Base-by-base conservation (phyloP, 2,113 vertebrate genomes). In the Rhipidura dahli region DNA sequence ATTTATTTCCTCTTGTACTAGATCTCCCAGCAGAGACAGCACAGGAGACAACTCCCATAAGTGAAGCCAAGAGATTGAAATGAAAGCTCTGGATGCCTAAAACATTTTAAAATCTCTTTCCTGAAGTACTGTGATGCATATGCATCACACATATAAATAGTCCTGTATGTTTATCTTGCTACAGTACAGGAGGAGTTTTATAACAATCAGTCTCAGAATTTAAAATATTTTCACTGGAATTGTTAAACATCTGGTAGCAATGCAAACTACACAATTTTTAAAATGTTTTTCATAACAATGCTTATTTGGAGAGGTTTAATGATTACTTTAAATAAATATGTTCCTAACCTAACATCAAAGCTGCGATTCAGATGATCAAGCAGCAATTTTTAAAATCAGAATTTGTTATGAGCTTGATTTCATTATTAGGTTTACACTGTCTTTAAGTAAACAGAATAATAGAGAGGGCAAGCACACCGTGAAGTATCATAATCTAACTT, bases 371-470 rank as follows among this genome's bases (percentile, higher is more conserved):
- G 33, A 63, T 68, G 89, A 97, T 97, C 96, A 98, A 97, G 81
- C 81, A 97, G 83, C 80, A 90, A 92, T 97, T 96, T 97, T 94
- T 73, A 66, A 97, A 96, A 96, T 92, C 81, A 91, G 95, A 97
- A 97, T 95, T 92, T 95, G 73, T 93, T 97, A 96, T 61, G 51
- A 96, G 65, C 68, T 93, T 95, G 53, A 79, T 92, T 97, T 97
- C 84, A 88, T 93, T 95, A 95, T 75, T 93, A 88, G 84, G 53
- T 90, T 97, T 97, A 92, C 10, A 24, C 57, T 33, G 3, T 37
- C 79, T 85, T 89, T 95, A 97, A 94, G 81, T 89, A 98, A 96
- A 97, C 92, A 97, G 86, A 94, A 93, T 82, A 97, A 96, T 83
- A 97, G 92, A 93, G 87, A 96, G 64, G 83, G 94, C 75, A 97